Conservation (phyloP, 2,797 vertebrate species). For the Pseudotriccus pelzelni region DNA sequence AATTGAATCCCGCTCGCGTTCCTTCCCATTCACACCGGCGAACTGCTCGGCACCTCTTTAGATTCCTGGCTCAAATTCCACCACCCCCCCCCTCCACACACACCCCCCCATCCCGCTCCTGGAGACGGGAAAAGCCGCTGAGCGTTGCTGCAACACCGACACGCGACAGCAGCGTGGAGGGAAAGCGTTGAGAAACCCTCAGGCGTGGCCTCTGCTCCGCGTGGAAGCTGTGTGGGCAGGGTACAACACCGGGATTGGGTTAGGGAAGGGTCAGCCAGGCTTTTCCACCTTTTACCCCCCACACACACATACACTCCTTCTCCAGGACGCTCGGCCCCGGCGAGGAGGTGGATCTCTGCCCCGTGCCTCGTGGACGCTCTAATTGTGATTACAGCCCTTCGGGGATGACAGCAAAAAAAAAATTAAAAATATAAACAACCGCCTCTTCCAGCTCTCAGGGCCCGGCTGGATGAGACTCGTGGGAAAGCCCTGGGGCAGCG, state of each 20-base stretch:
- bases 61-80: background rate
- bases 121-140: accelerated
- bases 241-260: accelerated
- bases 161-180: background rate
- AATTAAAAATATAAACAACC: background rate
- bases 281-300: background rate
- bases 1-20: accelerated
- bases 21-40: accelerated
- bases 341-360: background rate
- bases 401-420: background rate
- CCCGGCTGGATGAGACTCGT: background rate
- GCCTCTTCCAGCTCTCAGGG: background rate
- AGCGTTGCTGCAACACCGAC: background rate
- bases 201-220: background rate
- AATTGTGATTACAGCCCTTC: background rate
- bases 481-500: constrained; percentile 56
- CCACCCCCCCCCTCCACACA: no score
- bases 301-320: background rate
- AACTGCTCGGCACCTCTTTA: background rate
- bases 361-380: background rate
- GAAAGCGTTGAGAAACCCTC: background rate
- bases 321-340: accelerated
- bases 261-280: background rate
- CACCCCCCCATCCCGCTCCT: background rate
- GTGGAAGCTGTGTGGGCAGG: background rate